Evolutionary conservation across 2,888 invertebrate genomes (phyloP).

Genomic region (Heliconius sara): DNA sequence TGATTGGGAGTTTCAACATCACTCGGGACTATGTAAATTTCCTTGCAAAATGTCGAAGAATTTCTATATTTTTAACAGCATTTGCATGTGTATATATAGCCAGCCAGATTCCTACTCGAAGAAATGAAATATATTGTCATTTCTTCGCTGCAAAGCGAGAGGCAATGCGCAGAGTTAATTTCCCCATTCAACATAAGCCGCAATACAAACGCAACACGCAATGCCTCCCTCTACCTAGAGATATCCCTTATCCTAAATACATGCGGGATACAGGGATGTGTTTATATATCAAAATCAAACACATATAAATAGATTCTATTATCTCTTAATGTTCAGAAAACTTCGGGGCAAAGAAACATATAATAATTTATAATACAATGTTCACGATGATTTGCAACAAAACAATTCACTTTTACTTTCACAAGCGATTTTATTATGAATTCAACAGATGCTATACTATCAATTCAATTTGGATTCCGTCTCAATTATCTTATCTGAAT

Average conservation of each 20-base stretch:
- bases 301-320: not conserved
- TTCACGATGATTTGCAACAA: slow-evolving; percentile 13
- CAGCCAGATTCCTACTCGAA: no score
- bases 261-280: no score
- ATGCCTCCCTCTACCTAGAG: no score
- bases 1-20: not conserved
- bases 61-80: not conserved
- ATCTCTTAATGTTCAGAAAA: not conserved
- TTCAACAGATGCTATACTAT: slow-evolving; percentile 3
- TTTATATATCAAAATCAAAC: no score
- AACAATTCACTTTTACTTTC: slow-evolving; percentile 16
- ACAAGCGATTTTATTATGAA: not conserved
- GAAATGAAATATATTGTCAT: no score
- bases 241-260: no score
- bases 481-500: slow-evolving; percentile 1
- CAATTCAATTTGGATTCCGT: not conserved
- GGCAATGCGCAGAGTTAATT: no score
- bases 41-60: not conserved
- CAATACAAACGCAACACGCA: no score
- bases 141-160: no score
- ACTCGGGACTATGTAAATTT: not conserved
- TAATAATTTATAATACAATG: slow-evolving; percentile 10
- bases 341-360: not conserved
- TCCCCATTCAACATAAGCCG: no score
- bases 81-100: not conserved